These are phyloP conservation scores for Eriocheir sinensis DNA, from an alignment of 1,140 invertebrate species.

Conservation along the genomic window DNA sequence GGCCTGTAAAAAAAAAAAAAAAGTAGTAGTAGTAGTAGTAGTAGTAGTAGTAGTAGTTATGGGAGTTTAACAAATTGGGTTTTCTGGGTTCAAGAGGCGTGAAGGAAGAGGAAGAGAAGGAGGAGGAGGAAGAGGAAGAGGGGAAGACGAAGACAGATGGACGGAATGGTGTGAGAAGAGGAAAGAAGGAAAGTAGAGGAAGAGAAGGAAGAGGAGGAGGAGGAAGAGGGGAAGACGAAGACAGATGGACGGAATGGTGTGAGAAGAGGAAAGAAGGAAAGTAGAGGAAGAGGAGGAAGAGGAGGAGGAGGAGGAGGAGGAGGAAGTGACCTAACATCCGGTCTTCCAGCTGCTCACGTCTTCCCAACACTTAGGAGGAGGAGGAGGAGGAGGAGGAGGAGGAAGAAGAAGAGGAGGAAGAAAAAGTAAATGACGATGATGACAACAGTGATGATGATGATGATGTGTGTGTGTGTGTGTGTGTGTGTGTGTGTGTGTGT, in stretches of 20 bases:
- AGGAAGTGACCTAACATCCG: not conserved
- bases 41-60: not conserved
- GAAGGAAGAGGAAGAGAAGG: not conserved
- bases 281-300: conserved; percentile 19
- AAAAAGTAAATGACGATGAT: not conserved
- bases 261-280: too few species aligned
- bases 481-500: too few species aligned
- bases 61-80: too few species aligned
- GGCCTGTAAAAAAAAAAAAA: too few species aligned
- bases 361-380: not conserved
- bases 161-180: too few species aligned
- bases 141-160: too few species aligned
- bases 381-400: conserved; percentile 19
- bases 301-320: conserved; percentile 10
- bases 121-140: not conserved
- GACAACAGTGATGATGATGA: not conserved
- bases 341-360: too few species aligned
- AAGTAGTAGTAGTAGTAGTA: not conserved
- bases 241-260: not conserved
- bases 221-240: not conserved
- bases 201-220: not conserved
- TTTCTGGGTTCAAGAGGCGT: too few species aligned
- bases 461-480: too few species aligned
- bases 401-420: not conserved
- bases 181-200: too few species aligned